Conservation (phyloP, 1,140 invertebrate species). For the Macrobrachium nipponense region DNA sequence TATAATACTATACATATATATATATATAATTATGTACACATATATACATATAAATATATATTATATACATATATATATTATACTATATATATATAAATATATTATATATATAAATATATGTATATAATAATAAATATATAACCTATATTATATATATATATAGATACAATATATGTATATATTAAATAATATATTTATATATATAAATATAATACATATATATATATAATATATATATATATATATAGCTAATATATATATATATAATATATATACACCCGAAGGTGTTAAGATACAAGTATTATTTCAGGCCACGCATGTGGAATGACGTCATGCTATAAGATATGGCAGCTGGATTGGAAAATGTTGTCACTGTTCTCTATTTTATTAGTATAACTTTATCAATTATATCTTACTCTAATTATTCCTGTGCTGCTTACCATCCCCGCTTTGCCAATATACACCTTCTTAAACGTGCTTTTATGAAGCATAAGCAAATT, state of each 20-base stretch:
- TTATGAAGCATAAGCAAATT: too few relatives aligned
- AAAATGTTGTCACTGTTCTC: too few relatives aligned
- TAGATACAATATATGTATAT: background rate
- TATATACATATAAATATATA: conserved; percentile 23
- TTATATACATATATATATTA: conserved; percentile 23
- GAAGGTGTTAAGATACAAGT: too few relatives aligned
- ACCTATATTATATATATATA: conserved; percentile 22
- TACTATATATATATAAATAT: conserved; percentile 29
- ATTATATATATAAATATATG: conserved; percentile 24
- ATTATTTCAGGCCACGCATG: too few relatives aligned
- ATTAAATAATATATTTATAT: conserved; percentile 17
- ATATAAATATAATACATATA: background rate
- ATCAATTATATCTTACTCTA: too few relatives aligned
- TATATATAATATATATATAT: background rate
- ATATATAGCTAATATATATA: background rate
- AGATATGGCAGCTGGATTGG: too few relatives aligned
- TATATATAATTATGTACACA: conserved; percentile 22
- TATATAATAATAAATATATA: too few relatives aligned
- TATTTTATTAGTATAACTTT: too few relatives aligned
- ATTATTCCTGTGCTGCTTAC: too few relatives aligned
- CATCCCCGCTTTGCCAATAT: too few relatives aligned
- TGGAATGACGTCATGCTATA: too few relatives aligned
- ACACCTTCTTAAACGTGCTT: too few relatives aligned
- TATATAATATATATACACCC: conserved; percentile 6
- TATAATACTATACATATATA: conserved; percentile 18